Conservation (phyloP, 2,113 vertebrate genomes). For the Ahaetulla prasina region DNA sequence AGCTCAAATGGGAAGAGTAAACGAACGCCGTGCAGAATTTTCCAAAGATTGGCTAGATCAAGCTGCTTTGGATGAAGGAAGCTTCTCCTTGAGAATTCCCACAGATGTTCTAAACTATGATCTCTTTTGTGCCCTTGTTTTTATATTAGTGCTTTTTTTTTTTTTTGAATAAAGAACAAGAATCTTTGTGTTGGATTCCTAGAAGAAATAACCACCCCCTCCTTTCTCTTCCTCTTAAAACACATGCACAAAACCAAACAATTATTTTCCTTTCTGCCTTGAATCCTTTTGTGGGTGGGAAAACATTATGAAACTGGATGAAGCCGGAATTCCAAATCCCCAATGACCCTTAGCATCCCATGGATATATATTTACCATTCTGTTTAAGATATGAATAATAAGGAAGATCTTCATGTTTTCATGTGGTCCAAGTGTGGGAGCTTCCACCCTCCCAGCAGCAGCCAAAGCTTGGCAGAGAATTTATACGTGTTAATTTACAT, state of each 20-base stretch:
- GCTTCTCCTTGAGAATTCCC: not conserved
- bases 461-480: not conserved
- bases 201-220: not conserved
- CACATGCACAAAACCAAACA: too few relatives aligned
- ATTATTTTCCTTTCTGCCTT: accelerated
- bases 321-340: not conserved
- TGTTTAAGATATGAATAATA: not conserved
- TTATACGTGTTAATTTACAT: not conserved
- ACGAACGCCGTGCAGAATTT: not conserved
- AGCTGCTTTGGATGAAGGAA: not conserved
- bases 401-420: not conserved
- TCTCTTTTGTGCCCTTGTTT: not conserved
- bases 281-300: not conserved
- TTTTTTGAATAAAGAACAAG: not conserved
- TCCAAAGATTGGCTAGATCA: not conserved
- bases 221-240: not conserved
- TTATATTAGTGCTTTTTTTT: not conserved
- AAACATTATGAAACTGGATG: slow-evolving; percentile 23
- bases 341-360: not conserved
- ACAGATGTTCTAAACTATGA: not conserved
- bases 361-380: slow-evolving; percentile 8
- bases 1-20: slow-evolving; percentile 1
- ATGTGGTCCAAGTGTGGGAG: not conserved
- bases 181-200: not conserved
- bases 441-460: not conserved